A percentile compares a stretch with the other conserved stretches of the same genome.
phyloP scores from a whole-genome alignment of 2,797 vertebrate genomes.

The Anisognathus igniventris region DNA sequence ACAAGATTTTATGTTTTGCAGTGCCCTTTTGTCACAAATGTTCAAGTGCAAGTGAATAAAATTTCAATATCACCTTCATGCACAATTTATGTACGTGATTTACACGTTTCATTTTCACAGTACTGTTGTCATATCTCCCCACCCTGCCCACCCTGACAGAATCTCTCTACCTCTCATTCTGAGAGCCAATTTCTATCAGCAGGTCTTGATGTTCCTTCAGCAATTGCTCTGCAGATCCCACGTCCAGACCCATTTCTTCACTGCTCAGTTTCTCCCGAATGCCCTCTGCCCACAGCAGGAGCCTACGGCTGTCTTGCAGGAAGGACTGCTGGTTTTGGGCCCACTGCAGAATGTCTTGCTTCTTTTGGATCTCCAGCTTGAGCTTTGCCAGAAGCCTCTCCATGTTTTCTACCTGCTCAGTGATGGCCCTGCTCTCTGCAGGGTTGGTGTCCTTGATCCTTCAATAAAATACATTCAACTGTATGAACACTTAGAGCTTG shows the following conservation, averaged over 20 bases:
- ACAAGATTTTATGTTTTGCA: background rate
- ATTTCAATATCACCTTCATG: background rate
- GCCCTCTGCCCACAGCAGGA: slow-evolving; percentile 74
- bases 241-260: slow-evolving; percentile 74
- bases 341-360: slow-evolving; percentile 58
- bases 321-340: slow-evolving; percentile 72
- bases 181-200: slow-evolving; percentile 77
- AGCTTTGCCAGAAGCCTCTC: slow-evolving; percentile 77
- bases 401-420: slow-evolving; percentile 79
- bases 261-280: slow-evolving; percentile 73
- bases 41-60: background rate
- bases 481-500: background rate
- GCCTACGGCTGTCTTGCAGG: slow-evolving; percentile 75
- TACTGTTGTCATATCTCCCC: background rate
- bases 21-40: background rate
- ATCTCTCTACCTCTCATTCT: slow-evolving; percentile 78
- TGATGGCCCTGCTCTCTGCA: slow-evolving; percentile 77
- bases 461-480: background rate
- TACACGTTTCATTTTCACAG: background rate
- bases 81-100: background rate
- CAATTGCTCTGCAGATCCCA: slow-evolving; percentile 77
- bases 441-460: slow-evolving; percentile 84
- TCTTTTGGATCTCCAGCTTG: slow-evolving; percentile 64
- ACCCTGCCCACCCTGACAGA: background rate
- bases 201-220: slow-evolving; percentile 80